Evolutionary conservation across 2,888 invertebrate species (phyloP).

Genomic region (Listrodromus nycthemerus): DNA sequence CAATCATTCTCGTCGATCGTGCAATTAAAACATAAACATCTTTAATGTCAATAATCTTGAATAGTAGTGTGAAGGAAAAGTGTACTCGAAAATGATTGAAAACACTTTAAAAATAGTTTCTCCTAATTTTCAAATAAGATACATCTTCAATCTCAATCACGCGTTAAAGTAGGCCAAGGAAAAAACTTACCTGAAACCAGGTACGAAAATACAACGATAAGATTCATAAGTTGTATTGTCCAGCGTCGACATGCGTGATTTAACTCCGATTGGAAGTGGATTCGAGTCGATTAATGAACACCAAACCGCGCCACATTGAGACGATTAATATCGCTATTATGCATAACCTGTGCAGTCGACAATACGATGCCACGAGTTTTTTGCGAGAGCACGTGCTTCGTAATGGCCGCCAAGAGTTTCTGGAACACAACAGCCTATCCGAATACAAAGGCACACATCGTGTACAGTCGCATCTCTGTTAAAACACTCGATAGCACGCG

Average conservation of each 20-base stretch:
- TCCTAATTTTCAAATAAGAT: no score
- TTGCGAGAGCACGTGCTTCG: not conserved
- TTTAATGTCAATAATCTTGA: no score
- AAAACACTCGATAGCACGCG: not conserved
- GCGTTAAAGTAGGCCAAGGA: no score
- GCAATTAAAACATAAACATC: no score
- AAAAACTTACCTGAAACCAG: no score
- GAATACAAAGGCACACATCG: not conserved
- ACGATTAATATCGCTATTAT: not conserved
- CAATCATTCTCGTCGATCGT: no score
- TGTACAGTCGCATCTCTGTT: constrained; percentile 24
- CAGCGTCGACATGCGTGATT: not conserved
- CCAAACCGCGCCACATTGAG: not conserved
- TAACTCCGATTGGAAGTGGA: not conserved
- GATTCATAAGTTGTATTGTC: not conserved
- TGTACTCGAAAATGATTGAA: no score
- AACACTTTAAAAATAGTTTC: no score
- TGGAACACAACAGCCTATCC: not conserved
- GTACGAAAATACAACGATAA: not conserved
- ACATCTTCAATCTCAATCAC: no score
- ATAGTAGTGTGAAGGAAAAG: no score
- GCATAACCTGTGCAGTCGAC: not conserved
- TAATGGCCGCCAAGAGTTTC: constrained; percentile 26
- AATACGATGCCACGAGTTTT: not conserved
- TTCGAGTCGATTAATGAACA: not conserved